phyloP scores from a whole-genome alignment of 2,888 invertebrate species.

The Oithona nana region DNA sequence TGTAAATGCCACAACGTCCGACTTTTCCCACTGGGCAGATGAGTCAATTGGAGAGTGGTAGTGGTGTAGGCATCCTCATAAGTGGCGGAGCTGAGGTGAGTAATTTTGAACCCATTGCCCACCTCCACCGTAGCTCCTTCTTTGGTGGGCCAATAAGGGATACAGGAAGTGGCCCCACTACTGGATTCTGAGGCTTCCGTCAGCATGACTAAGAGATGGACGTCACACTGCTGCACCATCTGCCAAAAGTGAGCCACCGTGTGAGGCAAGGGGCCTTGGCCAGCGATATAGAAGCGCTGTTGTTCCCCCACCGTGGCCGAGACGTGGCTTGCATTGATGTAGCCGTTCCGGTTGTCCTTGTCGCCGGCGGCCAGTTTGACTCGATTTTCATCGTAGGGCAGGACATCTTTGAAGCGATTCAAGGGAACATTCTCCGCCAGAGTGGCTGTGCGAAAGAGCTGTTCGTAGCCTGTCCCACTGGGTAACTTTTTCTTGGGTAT shows the following conservation, averaged over 20 bases:
- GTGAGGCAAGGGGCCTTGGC: constrained; percentile 43
- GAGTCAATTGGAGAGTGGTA: constrained; percentile 40
- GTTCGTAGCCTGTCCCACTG: not conserved
- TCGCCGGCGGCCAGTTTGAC: constrained; percentile 51
- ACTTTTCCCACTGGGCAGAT: constrained; percentile 31
- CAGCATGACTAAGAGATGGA: constrained; percentile 56
- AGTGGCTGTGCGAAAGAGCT: constrained; percentile 35
- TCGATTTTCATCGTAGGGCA: constrained; percentile 78
- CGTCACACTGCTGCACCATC: constrained; percentile 44
- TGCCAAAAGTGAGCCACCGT: constrained; percentile 60
- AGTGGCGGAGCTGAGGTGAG: constrained; percentile 18
- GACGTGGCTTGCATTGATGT: constrained; percentile 79
- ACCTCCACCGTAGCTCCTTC: constrained; percentile 24
- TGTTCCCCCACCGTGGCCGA: constrained; percentile 62
- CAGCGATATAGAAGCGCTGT: constrained; percentile 65
- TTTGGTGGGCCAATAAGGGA: constrained; percentile 32
- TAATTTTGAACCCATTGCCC: constrained; percentile 21
- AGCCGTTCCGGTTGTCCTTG: constrained; percentile 63
- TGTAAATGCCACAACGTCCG: constrained; percentile 55
- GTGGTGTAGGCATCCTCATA: constrained; percentile 20
- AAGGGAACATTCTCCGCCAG: constrained; percentile 42
- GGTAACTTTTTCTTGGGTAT: constrained; percentile 25
- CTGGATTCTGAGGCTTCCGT: constrained; percentile 31
- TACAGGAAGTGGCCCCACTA: constrained; percentile 22
- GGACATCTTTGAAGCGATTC: constrained; percentile 45